Evolutionary conservation across 2,113 vertebrate species (phyloP), one percentile per base, ranked within the genome.

Genomic region (Ameiurus melas): DNA sequence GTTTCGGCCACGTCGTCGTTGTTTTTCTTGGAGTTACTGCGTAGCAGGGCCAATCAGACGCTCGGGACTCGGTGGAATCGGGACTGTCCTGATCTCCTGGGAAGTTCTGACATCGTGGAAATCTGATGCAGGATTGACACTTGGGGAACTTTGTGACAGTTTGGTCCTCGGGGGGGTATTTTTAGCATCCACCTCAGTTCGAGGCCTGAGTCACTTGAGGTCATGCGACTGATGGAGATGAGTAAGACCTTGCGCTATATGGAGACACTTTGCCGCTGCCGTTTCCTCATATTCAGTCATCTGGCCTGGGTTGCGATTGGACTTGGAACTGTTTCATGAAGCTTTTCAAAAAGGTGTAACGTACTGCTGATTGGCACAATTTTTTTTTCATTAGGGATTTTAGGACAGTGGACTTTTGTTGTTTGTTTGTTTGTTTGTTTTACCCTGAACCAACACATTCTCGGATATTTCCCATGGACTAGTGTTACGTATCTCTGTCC

Each of bases 131-230:
- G 13, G 36, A 83, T n/a, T 51, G 62, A 84, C 62, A 84, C 62
- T 64, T n/a, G 57, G 33, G 81, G 30, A 62, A 62, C 30, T 83
- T 84, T 51, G 82, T 66, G 25, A 68, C 83, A 68, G 25, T 87
- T 90, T 78, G 83, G 7, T 84, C 60, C 57, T 30, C 2, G 36
- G 33, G 64, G 66, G 47, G 47, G 1, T 90, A 90, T 90, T 88
- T 83, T 83, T 90, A 90, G 79, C 16, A n/a, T 55, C 27, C 33
- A 47, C 30, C 86, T 80, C 64, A 25, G 25, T 43, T 77, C 66
- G 47, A 71, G 13, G 78, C 85, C 36, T 89, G 90, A 91, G 90
- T 91, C 90, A 91, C 25, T 30, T 60, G 17, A 70, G 78, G 86
- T 91, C 90, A 91, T 88, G 68, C 30, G 86, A 85, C 57, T 85